A percentile compares a stretch with the other conserved stretches of the same genome.
Evolutionary conservation across 2,888 invertebrate species (phyloP).

Genomic region (Perdita meconis): DNA sequence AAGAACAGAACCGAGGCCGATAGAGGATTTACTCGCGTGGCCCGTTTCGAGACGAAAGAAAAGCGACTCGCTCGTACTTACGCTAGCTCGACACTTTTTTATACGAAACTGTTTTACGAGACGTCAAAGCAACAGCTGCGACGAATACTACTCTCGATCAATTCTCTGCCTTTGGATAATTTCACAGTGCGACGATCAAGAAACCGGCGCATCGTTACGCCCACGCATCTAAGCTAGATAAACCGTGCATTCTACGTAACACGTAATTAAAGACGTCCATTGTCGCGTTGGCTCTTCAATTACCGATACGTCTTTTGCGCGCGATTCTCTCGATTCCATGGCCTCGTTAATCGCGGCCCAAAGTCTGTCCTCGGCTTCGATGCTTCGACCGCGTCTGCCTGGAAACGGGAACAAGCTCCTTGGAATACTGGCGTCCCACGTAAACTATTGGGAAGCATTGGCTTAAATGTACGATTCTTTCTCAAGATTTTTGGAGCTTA

Average conservation of each 20-base stretch:
- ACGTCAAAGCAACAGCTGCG: slow-evolving; percentile 6
- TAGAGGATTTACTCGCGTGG: slow-evolving; percentile 2
- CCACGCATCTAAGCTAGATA: slow-evolving; percentile 50
- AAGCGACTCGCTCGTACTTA: neutral
- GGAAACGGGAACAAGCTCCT: neutral
- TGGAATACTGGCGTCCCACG: neutral
- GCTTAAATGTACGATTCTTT: too few species aligned
- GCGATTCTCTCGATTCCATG: neutral
- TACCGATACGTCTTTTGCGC: slow-evolving; percentile 25
- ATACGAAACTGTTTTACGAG: slow-evolving; percentile 39
- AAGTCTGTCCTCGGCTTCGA: too few species aligned
- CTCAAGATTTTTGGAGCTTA: too few species aligned
- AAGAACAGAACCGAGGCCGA: neutral
- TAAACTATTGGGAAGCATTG: too few species aligned
- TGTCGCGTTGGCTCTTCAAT: slow-evolving; percentile 20
- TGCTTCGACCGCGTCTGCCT: neutral
- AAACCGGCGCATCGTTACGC: slow-evolving; percentile 46
- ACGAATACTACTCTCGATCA: slow-evolving; percentile 27
- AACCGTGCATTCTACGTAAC: slow-evolving; percentile 41
- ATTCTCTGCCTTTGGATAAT: slow-evolving; percentile 55
- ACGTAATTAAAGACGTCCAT: slow-evolving; percentile 52
- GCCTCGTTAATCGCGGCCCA: neutral
- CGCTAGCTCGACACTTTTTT: slow-evolving; percentile 3
- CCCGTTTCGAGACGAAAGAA: neutral
- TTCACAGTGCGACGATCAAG: slow-evolving; percentile 61